Conservation (phyloP, 2,113 vertebrate species). For the Marmota monax region DNA sequence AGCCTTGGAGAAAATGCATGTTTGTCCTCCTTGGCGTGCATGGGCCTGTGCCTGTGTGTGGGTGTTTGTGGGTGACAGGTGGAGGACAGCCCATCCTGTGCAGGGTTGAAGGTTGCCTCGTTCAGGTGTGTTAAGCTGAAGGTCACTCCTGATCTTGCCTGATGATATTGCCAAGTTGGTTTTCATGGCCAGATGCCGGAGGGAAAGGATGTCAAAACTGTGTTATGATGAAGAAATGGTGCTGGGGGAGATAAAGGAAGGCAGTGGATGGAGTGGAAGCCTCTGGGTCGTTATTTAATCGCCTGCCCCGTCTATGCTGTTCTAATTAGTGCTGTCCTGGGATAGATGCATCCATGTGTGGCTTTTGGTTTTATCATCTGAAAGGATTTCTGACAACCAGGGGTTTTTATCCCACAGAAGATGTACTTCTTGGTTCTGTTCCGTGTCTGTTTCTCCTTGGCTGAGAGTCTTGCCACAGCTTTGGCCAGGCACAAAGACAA, state of each 20-base stretch:
- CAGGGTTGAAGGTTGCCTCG: background rate
- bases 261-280: background rate
- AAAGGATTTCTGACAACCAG: slow-evolving; percentile 46
- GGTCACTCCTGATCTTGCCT: no score
- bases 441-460: background rate
- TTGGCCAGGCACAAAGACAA: background rate
- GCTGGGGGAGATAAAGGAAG: background rate
- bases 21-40: no score
- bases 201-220: background rate
- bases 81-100: background rate
- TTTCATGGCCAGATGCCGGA: background rate
- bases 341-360: background rate
- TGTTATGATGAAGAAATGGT: background rate
- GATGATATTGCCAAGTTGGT: background rate
- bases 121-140: background rate
- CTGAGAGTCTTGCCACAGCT: background rate
- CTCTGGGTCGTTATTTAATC: background rate
- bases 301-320: background rate
- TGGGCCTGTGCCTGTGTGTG: background rate
- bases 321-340: background rate
- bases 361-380: background rate
- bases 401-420: background rate
- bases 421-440: background rate
- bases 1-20: background rate
- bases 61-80: background rate